Base-by-base conservation (phyloP, 2,797 vertebrate genomes). In the Mallotus villosus region DNA sequence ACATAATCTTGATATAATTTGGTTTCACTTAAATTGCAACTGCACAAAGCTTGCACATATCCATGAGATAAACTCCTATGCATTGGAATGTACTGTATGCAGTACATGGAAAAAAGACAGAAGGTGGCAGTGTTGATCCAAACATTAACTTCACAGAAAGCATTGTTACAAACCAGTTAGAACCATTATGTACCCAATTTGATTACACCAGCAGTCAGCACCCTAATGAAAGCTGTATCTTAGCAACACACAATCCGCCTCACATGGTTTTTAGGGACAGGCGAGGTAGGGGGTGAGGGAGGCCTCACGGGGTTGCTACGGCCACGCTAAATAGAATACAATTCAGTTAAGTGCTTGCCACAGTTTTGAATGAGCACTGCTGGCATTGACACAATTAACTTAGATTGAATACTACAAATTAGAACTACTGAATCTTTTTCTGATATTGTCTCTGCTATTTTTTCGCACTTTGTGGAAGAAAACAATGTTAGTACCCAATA, bases 71-170 rank as follows among this genome's bases (percentile, higher is more conserved):
- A 60, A 60, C 8, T 60, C 12, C 22, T 24, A 25, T 25, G 3
- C 12, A 22, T 41, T 37, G n/a, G 7, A 19, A 25, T 67, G 34
- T n/a, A 53, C n/a, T 27, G 14, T 16, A 25, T 51, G 64, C 46
- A 67, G 29, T 68, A 67, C 66, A 58, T 24, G 16, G 17, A 55
- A 57, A 12, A 1, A 29, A 37, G 67, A 32, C 67, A 68, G 19
- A 34, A 7, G 51, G 27, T 68, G 67, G 53, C 67, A 68, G 67
- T 68, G 53, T 58, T 57, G 51, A 60, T 60, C 58, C 19, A 60
- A 60, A 55, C 19, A 55, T 46, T 7, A 41, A 41, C 37, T 41
- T 46, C 41, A 12, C 41, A 46, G 41, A 46, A 7, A 5, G 51
- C 19, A 55, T 55, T 1, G 17, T n/a, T 8, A n/a, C 51, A 17